Evolutionary conservation across 2,888 invertebrate species (phyloP).

Genomic region (Abrostola triplasia): DNA sequence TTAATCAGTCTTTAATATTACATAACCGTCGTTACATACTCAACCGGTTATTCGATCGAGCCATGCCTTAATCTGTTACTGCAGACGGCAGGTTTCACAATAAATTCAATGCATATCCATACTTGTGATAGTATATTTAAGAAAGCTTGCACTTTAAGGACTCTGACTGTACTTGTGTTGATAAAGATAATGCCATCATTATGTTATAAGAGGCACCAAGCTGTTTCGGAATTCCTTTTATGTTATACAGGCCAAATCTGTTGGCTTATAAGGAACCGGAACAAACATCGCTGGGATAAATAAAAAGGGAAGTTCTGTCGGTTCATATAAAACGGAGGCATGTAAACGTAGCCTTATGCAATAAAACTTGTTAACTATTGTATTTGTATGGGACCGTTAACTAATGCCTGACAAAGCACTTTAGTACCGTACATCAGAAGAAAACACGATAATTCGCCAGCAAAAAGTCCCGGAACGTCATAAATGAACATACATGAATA

Average conservation of each 20-base stretch:
- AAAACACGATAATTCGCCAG: conserved; percentile 14
- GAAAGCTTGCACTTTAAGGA: no score
- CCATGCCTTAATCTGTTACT: conserved; percentile 23
- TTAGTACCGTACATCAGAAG: conserved; percentile 9
- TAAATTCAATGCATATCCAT: neutral
- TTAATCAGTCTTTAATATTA: conserved; percentile 39
- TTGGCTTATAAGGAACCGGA: no score
- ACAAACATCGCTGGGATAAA: no score
- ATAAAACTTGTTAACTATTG: conserved; percentile 13
- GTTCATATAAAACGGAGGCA: neutral
- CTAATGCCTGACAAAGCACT: conserved; percentile 12
- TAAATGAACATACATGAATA: conserved; percentile 7
- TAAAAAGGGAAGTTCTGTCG: no score
- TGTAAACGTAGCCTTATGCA: conserved; percentile 2
- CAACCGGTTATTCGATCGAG: conserved; percentile 33
- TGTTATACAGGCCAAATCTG: no score
- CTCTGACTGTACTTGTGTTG: no score
- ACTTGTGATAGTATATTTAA: neutral
- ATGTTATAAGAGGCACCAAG: no score
- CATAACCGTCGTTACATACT: conserved; percentile 39
- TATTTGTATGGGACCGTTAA: conserved; percentile 7
- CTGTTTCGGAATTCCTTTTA: no score
- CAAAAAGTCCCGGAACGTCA: conserved; percentile 12
- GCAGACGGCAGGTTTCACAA: conserved; percentile 7
- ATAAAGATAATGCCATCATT: no score